Conservation (phyloP, 2,888 invertebrate genomes). For the Drosophila pegasa region DNA sequence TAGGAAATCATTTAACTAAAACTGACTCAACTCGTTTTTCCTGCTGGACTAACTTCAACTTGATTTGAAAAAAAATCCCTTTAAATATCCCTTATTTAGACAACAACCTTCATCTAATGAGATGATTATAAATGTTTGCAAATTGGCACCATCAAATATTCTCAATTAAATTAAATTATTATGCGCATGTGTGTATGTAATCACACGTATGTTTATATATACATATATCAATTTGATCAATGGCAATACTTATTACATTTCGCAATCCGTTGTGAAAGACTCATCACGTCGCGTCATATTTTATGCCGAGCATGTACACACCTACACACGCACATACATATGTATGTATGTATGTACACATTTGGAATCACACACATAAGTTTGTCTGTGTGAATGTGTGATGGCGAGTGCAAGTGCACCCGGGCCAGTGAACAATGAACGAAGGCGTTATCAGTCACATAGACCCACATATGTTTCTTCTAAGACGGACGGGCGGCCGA, state of each 20-base stretch:
- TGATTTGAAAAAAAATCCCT: not conserved
- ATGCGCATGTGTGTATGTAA: not conserved
- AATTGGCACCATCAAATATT: not conserved
- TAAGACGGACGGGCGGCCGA: slow-evolving; percentile 9
- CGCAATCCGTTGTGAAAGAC: not conserved
- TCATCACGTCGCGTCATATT: not conserved
- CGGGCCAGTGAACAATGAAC: slow-evolving; percentile 64
- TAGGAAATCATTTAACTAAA: too few relatives aligned
- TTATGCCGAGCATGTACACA: not conserved
- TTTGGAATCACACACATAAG: not conserved
- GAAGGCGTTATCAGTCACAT: slow-evolving; percentile 57
- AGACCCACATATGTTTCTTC: slow-evolving; percentile 28
- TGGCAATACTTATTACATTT: not conserved
- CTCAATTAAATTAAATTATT: not conserved
- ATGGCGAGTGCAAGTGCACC: slow-evolving; percentile 67
- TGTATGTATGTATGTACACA: not conserved
- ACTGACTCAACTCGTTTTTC: too few relatives aligned
- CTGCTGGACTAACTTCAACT: too few relatives aligned
- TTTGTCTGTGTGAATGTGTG: not conserved
- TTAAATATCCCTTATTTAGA: slow-evolving; percentile 4
- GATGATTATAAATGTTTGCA: not conserved
- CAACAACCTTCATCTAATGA: slow-evolving; percentile 14
- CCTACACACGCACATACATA: not conserved
- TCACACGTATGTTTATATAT: not conserved
- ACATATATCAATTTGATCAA: not conserved